Evolutionary conservation across 2,888 invertebrate species (phyloP).

Genomic region (Hirtodrosophila cameraria): DNA sequence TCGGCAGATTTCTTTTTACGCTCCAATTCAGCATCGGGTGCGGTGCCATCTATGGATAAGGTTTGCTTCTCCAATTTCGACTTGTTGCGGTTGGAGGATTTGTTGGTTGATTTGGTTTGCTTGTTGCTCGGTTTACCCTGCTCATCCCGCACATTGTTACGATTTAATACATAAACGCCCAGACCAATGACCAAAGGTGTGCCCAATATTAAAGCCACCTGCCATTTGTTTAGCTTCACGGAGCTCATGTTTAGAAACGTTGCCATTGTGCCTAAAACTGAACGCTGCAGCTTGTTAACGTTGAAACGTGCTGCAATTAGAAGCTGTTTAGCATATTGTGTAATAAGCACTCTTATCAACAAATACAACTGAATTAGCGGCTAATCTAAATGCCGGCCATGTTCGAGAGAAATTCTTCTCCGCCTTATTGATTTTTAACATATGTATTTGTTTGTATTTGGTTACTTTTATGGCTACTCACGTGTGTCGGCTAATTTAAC

Average conservation of each 20-base stretch:
- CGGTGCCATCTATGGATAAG: conserved; percentile 86
- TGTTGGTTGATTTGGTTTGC: conserved; percentile 20
- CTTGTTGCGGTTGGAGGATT: conserved; percentile 35
- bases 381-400: conserved; percentile 62
- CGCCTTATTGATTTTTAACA: conserved; percentile 48
- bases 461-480: too few relatives aligned
- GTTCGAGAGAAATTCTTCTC: conserved; percentile 26
- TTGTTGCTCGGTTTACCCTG: conserved; percentile 9
- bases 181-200: conserved; percentile 93
- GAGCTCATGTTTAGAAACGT: conserved; percentile 75
- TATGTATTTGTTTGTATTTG: neutral
- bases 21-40: conserved; percentile 85
- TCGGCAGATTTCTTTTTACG: conserved; percentile 78
- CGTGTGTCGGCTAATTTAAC: conserved; percentile 55
- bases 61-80: conserved; percentile 83
- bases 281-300: conserved; percentile 31
- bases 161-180: conserved; percentile 87
- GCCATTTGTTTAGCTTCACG: conserved; percentile 88
- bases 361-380: conserved; percentile 5
- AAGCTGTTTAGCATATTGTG: conserved; percentile 61
- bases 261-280: conserved; percentile 46
- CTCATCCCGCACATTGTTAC: conserved; percentile 28
- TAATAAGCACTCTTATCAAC: conserved; percentile 64
- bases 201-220: conserved; percentile 92
- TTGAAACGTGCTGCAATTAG: conserved; percentile 49